phyloP scores from a whole-genome alignment of 2,888 invertebrate genomes.

The Mesochorus sp. region DNA sequence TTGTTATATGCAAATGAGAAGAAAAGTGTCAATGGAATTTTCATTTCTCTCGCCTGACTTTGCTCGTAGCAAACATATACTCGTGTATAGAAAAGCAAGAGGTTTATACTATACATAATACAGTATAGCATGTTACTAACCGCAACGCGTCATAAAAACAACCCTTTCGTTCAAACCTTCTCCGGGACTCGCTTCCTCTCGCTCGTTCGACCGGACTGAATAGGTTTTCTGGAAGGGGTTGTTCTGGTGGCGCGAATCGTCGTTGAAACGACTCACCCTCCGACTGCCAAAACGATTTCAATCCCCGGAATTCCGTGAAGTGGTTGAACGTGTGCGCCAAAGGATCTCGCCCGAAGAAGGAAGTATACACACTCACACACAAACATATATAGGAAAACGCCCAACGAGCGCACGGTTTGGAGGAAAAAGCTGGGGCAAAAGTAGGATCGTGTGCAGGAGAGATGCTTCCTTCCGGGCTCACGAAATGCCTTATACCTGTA shows the following conservation, averaged over 20 bases:
- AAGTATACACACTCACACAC: constrained; percentile 2
- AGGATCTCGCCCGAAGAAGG: constrained; percentile 20
- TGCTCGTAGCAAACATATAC: constrained; percentile 14
- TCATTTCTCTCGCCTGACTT: not conserved
- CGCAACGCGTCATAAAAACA: constrained; percentile 39
- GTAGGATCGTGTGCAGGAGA: constrained; percentile 12
- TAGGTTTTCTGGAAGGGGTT: constrained; percentile 22
- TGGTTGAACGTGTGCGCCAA: constrained; percentile 49
- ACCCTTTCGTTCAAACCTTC: constrained; percentile 29
- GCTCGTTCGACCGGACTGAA: constrained; percentile 46
- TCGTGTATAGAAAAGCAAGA: constrained; percentile 8
- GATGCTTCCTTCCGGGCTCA: constrained; percentile 46
- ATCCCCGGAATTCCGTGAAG: constrained; percentile 58
- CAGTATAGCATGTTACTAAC: constrained; percentile 23
- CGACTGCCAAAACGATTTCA: constrained; percentile 57
- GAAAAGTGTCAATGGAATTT: constrained; percentile 45
- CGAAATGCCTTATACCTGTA: constrained; percentile 3
- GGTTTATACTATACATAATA: constrained; percentile 16
- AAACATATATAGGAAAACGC: too few species aligned
- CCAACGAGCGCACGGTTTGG: not conserved
- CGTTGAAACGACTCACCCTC: constrained; percentile 39
- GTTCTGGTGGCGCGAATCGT: constrained; percentile 39
- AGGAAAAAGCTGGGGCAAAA: constrained; percentile 14
- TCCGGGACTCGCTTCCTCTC: not conserved
- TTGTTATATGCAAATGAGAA: not conserved